Base-by-base conservation (phyloP, 1,140 invertebrate species). In the Leptopilina boulardi region DNA sequence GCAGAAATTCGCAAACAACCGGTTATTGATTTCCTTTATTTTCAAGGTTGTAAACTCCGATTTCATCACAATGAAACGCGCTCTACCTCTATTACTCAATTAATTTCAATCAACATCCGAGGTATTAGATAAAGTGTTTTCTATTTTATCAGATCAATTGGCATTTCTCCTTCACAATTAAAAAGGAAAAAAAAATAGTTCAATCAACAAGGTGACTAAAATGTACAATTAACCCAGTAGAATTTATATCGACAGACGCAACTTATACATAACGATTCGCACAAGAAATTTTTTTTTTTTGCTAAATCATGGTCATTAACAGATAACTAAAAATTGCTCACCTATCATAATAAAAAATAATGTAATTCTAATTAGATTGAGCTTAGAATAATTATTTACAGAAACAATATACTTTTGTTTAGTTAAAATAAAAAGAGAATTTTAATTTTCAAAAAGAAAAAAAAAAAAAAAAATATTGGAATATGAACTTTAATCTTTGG, bases 131-230 rank as follows among this genome's bases (percentile, higher is more conserved):
- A 1, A 30, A 66, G 59, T 66, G 21, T 66, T 66, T 34, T n/a
- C 23, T 30, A 66, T 66, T 66, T 66, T 34, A 30, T 66, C 59
- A 34, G 26, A 66, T 66, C 21, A 66, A 66, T 66, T 66, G 59
- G 11, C 26, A 66, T 66, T 66, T 66, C 59, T 66, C 23, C 21
- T 66, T 66, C 13, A 13, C 15, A 54, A 54, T 19, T 26, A 30
- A 3, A 26, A 66, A 30, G 13, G 2, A 66, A 26, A 66, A 30
- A 42, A 11, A 11, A 11, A 1, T 11, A 18, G 15, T 51, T 51
- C 47, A 51, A 30, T 66, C 21, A 42, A 70, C 15, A 83, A 54
- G 75, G 87, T 83, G 34, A 87, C 74, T 44, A 85, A 82, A 41
- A 83, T 83, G 44, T 82, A 80, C 30, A 47, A 54, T 59, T 66